Evolutionary conservation across 2,113 vertebrate species (phyloP).

Genomic region (Sphyrna mokarran): DNA sequence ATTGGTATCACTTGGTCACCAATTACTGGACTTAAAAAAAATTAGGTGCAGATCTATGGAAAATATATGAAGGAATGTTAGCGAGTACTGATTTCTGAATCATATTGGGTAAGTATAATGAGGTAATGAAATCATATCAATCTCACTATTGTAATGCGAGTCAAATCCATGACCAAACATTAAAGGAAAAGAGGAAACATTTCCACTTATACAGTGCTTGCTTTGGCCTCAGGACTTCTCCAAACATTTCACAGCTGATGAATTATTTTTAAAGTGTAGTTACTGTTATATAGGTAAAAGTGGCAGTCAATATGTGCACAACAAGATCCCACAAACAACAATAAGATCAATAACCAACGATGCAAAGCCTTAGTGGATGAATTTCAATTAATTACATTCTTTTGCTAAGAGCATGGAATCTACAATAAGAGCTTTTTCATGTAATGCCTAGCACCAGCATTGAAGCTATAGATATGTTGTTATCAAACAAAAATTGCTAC

Average conservation of each 20-base stretch:
- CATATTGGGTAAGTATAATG: neutral
- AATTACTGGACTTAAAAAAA: neutral
- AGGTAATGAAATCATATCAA: neutral
- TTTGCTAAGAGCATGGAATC: constrained; percentile 35
- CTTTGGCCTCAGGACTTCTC: neutral
- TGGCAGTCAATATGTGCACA: neutral
- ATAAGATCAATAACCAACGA: neutral
- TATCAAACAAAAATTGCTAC: no score
- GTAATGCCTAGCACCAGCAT: neutral
- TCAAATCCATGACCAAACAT: neutral
- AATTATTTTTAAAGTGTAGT: neutral
- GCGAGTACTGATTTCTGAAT: neutral
- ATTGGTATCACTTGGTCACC: neutral
- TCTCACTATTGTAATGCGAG: neutral
- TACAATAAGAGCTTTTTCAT: neutral
- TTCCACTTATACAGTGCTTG: neutral
- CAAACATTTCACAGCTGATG: neutral
- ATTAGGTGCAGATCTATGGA: neutral
- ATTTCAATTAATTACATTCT: constrained; percentile 33
- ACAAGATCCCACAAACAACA: neutral
- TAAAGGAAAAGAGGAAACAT: neutral
- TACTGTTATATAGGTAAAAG: neutral
- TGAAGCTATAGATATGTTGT: neutral
- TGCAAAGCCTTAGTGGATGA: neutral
- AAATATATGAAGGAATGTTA: neutral